Evolutionary conservation across 2,113 vertebrate genomes (phyloP).

Genomic region (Rhegmatorhina hoffmannsi): DNA sequence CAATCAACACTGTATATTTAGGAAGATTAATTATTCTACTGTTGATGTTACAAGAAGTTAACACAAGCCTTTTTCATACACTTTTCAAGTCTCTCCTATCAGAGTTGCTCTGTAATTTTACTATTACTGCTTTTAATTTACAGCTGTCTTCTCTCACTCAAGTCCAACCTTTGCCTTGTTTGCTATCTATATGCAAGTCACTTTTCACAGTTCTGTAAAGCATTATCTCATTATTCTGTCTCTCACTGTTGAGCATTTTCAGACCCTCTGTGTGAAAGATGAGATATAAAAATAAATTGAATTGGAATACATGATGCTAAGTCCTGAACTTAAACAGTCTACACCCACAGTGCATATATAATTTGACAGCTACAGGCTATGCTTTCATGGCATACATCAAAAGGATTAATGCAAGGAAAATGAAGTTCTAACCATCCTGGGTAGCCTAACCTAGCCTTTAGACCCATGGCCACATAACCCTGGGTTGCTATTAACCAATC

Average conservation of each 20-base stretch:
- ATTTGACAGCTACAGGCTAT: slow-evolving; percentile 54
- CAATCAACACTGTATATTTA: background rate
- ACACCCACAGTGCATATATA: slow-evolving; percentile 17
- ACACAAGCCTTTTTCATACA: background rate
- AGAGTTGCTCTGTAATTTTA: background rate
- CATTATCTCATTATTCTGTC: slow-evolving; percentile 65
- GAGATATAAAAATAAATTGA: slow-evolving; percentile 67
- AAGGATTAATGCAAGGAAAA: slow-evolving; percentile 7
- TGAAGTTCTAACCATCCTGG: background rate
- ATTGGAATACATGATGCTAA: slow-evolving; percentile 38
- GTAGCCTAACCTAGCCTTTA: background rate
- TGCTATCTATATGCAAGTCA: slow-evolving; percentile 47
- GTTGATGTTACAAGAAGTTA: background rate
- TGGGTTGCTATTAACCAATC: background rate
- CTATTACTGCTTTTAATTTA: slow-evolving; percentile 15
- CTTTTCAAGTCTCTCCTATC: background rate
- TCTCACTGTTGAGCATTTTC: slow-evolving; percentile 50
- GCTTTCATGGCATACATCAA: slow-evolving; percentile 27
- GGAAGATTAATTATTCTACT: background rate
- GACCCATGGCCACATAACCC: background rate
- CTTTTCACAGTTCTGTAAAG: slow-evolving; percentile 42
- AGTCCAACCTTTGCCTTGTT: background rate
- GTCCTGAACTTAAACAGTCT: slow-evolving; percentile 46
- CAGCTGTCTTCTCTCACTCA: slow-evolving; percentile 2
- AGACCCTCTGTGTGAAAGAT: slow-evolving; percentile 43